phyloP scores from a whole-genome alignment of 2,113 vertebrate species.

The Hiodon tergisus region DNA sequence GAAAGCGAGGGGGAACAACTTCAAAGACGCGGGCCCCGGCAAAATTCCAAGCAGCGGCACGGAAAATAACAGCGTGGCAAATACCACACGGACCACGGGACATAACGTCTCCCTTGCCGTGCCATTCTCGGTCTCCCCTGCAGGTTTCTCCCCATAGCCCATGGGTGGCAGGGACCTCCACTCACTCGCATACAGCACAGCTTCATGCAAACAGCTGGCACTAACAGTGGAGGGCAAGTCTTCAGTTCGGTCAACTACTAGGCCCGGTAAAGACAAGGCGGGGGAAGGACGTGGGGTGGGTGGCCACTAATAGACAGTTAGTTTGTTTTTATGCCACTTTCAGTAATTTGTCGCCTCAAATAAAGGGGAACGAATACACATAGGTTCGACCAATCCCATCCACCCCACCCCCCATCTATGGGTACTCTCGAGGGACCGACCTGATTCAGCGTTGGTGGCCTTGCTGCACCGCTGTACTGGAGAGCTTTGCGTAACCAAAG shows the following conservation, averaged over 20 bases:
- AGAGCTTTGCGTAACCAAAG: slow-evolving; percentile 14
- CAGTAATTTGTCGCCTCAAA: not conserved
- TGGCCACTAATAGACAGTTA: not conserved
- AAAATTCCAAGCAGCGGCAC: slow-evolving; percentile 52
- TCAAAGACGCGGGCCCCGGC: slow-evolving; percentile 43
- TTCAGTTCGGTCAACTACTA: not conserved
- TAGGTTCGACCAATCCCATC: not conserved
- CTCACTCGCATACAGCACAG: not conserved
- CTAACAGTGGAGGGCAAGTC: not conserved
- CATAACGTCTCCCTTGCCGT: slow-evolving; percentile 34
- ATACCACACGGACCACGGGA: slow-evolving; percentile 47
- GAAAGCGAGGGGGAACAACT: slow-evolving; percentile 40
- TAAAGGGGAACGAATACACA: slow-evolving; percentile 1
- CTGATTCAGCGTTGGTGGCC: slow-evolving; percentile 11
- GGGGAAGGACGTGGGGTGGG: no score
- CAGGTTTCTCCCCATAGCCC: not conserved
- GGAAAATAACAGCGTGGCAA: slow-evolving; percentile 57
- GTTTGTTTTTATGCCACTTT: slow-evolving; percentile 1
- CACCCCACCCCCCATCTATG: not conserved
- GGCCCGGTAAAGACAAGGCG: not conserved
- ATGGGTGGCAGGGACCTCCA: not conserved
- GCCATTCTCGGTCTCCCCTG: not conserved
- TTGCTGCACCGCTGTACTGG: no score
- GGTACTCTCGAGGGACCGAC: not conserved
- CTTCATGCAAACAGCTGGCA: no score